Evolutionary conservation across 2,888 invertebrate genomes (phyloP), one percentile per base, ranked within the genome.

Genomic region (Melipona beecheii): DNA sequence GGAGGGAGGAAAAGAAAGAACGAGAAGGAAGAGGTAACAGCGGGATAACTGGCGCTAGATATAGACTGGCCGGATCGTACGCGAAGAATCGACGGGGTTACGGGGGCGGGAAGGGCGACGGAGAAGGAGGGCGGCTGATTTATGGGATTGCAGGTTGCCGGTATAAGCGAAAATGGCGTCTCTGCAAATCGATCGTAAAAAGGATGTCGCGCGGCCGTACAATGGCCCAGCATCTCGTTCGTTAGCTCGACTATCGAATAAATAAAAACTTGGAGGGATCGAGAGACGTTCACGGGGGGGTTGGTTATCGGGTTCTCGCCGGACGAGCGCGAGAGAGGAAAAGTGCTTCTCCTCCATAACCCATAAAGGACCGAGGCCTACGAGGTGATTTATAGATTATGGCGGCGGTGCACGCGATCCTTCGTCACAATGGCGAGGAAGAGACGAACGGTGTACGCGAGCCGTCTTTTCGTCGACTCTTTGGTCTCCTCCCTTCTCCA

Each of bases 341-440:
- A 19, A 54, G 50, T 85, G 81, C 83, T 78, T n/a, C 86, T 88
- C 80, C 87, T 89, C 89, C 84, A 77, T 89, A 85, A 89, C 85
- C 89, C 82, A 88, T 89, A 88, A 91, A 91, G 90, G 89, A 91
- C 91, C 90, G 88, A 90, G 91, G 88, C 90, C 86, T 84, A 76
- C 81, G 81, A 9, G 43, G 89, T 93, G 93, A 93, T 93, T 93
- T 93, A 93, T 92, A 88, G 90, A 90, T 92, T 91, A 93, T 91
- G 88, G 86, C 89, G 83, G 85, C 84, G 77, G 84, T 88, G 88
- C 93, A 93, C 91, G 92, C 92, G 88, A 92, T 83, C 80, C 43
- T 69, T 65, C 76, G 36, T 68, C 79, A 76, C 74, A 73, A 84
- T 77, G 86, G 81, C 75, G 84, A 84, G 84, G 83, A 87, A 85